Evolutionary conservation across 2,888 invertebrate species (phyloP).

Genomic region (Pomacea canaliculata): DNA sequence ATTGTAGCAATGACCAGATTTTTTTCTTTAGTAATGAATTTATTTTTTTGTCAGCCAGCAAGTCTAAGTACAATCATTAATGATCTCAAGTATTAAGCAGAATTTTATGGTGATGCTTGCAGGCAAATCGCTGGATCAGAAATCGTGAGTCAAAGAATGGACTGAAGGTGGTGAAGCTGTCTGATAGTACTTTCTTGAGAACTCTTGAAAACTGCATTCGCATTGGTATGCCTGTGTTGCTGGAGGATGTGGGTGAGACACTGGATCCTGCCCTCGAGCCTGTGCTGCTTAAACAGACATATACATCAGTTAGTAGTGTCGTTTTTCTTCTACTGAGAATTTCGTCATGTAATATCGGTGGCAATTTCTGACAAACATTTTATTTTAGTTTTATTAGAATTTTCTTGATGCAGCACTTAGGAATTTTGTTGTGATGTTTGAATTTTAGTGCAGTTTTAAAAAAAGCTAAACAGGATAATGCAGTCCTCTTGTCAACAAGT

Average conservation of each 20-base stretch:
- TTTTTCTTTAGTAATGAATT: neutral
- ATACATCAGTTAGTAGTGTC: slow-evolving; percentile 75
- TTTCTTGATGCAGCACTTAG: too few relatives aligned
- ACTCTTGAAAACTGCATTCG: slow-evolving; percentile 70
- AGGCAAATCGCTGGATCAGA: slow-evolving; percentile 70
- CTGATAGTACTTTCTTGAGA: slow-evolving; percentile 67
- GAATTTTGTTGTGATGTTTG: too few relatives aligned
- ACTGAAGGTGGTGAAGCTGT: slow-evolving; percentile 69
- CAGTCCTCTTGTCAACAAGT: too few relatives aligned
- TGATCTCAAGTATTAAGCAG: too few relatives aligned
- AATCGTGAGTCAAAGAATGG: slow-evolving; percentile 67
- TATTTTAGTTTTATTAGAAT: too few relatives aligned
- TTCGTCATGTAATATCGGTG: neutral
- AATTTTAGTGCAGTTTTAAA: too few relatives aligned
- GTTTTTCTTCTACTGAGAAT: neutral
- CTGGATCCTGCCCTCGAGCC: slow-evolving; percentile 71
- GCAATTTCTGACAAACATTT: neutral
- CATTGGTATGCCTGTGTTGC: slow-evolving; percentile 70
- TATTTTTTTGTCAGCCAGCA: too few relatives aligned
- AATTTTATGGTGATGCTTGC: slow-evolving; percentile 6
- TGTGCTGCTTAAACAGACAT: slow-evolving; percentile 80
- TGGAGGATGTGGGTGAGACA: slow-evolving; percentile 69
- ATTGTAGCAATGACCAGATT: neutral
- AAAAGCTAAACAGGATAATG: too few relatives aligned
- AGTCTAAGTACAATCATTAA: too few relatives aligned